These are phyloP conservation scores for Escarpia spicata DNA, from an alignment of 2,888 invertebrate species.

Conservation along the genomic window DNA sequence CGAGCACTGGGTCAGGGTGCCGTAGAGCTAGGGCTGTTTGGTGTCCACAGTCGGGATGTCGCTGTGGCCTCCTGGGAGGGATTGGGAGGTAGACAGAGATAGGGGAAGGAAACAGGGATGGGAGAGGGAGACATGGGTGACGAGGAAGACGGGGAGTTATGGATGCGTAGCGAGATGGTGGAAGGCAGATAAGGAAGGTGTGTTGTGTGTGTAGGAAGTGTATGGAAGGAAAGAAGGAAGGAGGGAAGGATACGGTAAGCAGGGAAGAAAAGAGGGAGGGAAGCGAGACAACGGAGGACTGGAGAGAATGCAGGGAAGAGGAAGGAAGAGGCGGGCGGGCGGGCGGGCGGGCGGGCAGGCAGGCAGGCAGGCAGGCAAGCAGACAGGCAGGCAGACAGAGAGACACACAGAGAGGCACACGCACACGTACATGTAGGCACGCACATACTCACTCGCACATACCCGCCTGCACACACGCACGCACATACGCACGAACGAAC, in stretches of 20 bases:
- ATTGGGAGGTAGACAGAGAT: background rate
- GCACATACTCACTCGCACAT: too few species aligned
- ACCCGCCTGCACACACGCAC: too few species aligned
- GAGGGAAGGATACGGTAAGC: background rate
- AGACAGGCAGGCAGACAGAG: too few species aligned
- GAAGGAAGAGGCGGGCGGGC: background rate
- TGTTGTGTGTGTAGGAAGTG: background rate
- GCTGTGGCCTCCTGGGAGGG: background rate
- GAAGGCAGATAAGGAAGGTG: background rate
- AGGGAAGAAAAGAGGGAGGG: background rate
- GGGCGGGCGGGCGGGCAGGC: too few species aligned
- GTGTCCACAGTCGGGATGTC: background rate
- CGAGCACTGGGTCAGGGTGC: background rate
- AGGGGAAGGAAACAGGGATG: background rate
- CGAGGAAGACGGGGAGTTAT: background rate
- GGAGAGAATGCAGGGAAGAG: background rate
- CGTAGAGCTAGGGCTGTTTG: background rate
- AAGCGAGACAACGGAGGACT: background rate
- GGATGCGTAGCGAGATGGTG: background rate
- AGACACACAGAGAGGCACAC: too few species aligned
- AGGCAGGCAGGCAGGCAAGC: too few species aligned
- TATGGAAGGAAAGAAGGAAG: background rate
- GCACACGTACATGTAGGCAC: too few species aligned
- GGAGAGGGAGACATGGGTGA: background rate
- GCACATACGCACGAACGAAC: too few species aligned